These are phyloP conservation scores for Lynx canadensis DNA, from an alignment of 2,113 vertebrate genomes.

Conservation along the genomic window DNA sequence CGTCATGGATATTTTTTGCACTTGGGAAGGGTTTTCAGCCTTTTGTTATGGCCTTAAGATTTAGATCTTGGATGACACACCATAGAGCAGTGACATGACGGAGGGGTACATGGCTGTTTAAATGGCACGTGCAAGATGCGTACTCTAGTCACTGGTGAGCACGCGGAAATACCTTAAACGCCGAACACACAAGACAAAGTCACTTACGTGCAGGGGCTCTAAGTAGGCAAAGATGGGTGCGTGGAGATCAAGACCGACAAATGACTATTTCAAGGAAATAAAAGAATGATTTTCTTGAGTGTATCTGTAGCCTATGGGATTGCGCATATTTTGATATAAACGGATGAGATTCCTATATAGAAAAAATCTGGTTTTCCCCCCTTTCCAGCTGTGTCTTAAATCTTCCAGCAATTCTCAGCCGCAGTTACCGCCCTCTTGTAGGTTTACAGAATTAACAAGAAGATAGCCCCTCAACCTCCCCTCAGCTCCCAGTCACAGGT, in stretches of 20 bases:
- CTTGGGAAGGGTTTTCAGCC: constrained; percentile 32
- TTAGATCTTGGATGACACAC: constrained; percentile 19
- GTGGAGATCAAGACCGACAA: background rate
- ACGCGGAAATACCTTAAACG: background rate
- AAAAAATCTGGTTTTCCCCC: no score
- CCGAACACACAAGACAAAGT: background rate
- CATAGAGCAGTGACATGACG: background rate
- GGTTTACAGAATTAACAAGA: background rate
- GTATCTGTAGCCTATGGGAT: background rate
- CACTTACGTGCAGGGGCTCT: accelerated
- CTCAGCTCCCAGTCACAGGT: background rate
- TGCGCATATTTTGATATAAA: background rate
- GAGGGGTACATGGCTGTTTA: background rate
- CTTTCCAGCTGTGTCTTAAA: background rate
- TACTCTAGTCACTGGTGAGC: background rate
- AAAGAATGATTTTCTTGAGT: background rate
- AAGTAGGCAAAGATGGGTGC: background rate
- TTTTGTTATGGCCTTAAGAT: constrained; percentile 37
- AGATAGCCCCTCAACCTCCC: background rate
- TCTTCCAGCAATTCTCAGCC: background rate
- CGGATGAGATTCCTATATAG: background rate
- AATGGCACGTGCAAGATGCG: background rate
- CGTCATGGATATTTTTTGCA: background rate
- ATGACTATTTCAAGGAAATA: background rate
- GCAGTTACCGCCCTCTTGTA: background rate